Evolutionary conservation across 2,797 vertebrate genomes (phyloP), one percentile per base, ranked within the genome.

Genomic region (Mus spretus): DNA sequence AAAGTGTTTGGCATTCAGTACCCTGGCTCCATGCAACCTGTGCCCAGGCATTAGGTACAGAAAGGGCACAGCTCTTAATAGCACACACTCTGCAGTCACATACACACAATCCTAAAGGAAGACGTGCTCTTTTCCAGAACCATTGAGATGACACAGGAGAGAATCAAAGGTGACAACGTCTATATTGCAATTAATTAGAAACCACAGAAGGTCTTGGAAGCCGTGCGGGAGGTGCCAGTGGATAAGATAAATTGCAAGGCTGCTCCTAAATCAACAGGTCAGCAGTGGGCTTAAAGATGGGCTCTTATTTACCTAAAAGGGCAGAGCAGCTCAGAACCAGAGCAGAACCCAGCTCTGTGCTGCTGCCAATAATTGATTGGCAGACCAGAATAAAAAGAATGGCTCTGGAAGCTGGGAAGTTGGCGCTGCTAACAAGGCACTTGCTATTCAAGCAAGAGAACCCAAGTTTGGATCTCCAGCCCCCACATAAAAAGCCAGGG

Each of bases 211-310:
- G 37, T 70, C 40, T 14, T 65, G 15, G 40, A 91, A 95, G 57
- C 47, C 12, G 6, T 1, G 47, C 44, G 1, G 13, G 6, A 92
- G 7, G 26, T 26, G 2, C 15, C 61, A 6, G 50, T 61, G 5
- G 63, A 81, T 34, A 94, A 77, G 93, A 59, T 50, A 78, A 95
- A 85, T 63, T 31, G 47, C 65, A 24, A 75, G 12, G 37, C 61
- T 80, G 37, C 12, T 70, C 2, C 50, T 55, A 81, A 95, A 89
- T 57, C 14, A 70, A 4, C 59, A 81, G 74, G 85, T 87, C 86
- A 79, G 44, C n/a, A 8, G 63, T 26, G 1, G 1, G 26, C 6
- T 80, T 59, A 72, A 70, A 94, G 70, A 72, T n/a, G 22, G 15
- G 19, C 28, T 55, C 47, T 22, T 85, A 40, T 15, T 81, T 63